These are phyloP conservation scores for Strongylocentrotus purpuratus DNA, from an alignment of 35 echinoderm and acorn worm genomes.

Conservation along the genomic window DNA sequence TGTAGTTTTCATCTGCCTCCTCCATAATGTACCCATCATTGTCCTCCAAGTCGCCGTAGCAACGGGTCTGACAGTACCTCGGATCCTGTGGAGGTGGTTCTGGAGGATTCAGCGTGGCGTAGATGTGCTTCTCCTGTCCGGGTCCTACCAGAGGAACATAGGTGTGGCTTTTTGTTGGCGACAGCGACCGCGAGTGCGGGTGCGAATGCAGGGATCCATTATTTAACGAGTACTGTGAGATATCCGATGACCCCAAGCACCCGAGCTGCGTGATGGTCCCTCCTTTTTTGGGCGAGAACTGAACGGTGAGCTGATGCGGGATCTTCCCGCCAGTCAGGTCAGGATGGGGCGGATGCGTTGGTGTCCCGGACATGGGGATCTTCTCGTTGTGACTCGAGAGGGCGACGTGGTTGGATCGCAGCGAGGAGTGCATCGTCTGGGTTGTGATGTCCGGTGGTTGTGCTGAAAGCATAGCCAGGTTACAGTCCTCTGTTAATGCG, in stretches of 20 bases:
- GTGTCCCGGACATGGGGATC: slow-evolving; percentile 68
- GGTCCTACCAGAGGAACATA: slow-evolving; percentile 84
- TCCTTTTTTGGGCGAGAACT: slow-evolving; percentile 78
- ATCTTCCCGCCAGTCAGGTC: slow-evolving; percentile 57
- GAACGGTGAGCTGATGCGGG: slow-evolving; percentile 73
- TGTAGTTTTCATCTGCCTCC: slow-evolving; percentile 43
- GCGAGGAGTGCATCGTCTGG: slow-evolving; percentile 57
- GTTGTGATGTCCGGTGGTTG: slow-evolving; percentile 88
- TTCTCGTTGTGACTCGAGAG: slow-evolving; percentile 74
- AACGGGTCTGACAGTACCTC: slow-evolving; percentile 32
- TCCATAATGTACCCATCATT: slow-evolving; percentile 48
- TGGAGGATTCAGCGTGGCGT: slow-evolving; percentile 35
- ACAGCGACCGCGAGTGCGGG: slow-evolving; percentile 60
- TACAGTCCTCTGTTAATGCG: slow-evolving; percentile 77
- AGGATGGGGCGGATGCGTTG: slow-evolving; percentile 46
- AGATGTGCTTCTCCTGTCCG: slow-evolving; percentile 44
- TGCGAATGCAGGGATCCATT: slow-evolving; percentile 69
- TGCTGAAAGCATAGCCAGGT: slow-evolving; percentile 78
- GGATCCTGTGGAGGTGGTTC: slow-evolving; percentile 30
- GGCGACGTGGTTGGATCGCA: slow-evolving; percentile 58
- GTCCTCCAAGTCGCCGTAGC: slow-evolving; percentile 45
- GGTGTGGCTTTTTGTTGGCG: slow-evolving; percentile 59
- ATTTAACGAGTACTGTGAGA: slow-evolving; percentile 73
- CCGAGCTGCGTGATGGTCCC: slow-evolving; percentile 78
- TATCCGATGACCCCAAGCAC: slow-evolving; percentile 70